Base-by-base conservation (phyloP, 1,140 invertebrate species). In the Aphaenogaster floridana region DNA sequence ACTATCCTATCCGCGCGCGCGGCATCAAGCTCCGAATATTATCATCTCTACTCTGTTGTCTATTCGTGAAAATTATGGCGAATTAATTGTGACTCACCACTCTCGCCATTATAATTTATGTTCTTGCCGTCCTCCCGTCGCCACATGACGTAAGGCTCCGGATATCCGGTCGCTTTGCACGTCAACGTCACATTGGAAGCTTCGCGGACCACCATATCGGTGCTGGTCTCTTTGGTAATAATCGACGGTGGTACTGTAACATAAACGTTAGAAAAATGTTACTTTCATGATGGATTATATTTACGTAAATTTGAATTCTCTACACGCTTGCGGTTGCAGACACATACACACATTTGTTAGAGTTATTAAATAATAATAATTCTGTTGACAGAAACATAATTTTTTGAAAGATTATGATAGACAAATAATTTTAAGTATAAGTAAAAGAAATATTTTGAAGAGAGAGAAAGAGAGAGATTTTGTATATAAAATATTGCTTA, bases 71-170 rank as follows among this genome's bases (percentile, higher is more conserved):
- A 80, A 42, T 87, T 7, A 72, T 54, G 2, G 3, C 57, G 28
- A 57, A 83, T 54, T 59, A 34, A 93, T 89, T 36, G 48, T 79
- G 57, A 93, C 94, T 96, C 96, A 98, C 98, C 98, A 91, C 96
- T 97, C 93, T 98, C 97, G 28, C 98, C 97, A 93, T 98, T 98
- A 94, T 98, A 98, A 94, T 97, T 97, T 94, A 98, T 98, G 92
- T 98, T 97, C 93, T 98, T 97, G 61, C 98, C 97, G 92, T 99
- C 98, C 95, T 98, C 98, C 61, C 98, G 96, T 63, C 98, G 96
- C 98, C 98, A 99, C 97, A 98, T 98, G 87, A 98, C 97, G 92
- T 98, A 98, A 68, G 98, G 98, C 86, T 98, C 97, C 0, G 98
- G 98, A 94, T 98, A 98, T 72, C 98, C 98, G 17, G 96, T 96